Base-by-base conservation (phyloP, 2,113 vertebrate genomes). In the Meriones unguiculatus region DNA sequence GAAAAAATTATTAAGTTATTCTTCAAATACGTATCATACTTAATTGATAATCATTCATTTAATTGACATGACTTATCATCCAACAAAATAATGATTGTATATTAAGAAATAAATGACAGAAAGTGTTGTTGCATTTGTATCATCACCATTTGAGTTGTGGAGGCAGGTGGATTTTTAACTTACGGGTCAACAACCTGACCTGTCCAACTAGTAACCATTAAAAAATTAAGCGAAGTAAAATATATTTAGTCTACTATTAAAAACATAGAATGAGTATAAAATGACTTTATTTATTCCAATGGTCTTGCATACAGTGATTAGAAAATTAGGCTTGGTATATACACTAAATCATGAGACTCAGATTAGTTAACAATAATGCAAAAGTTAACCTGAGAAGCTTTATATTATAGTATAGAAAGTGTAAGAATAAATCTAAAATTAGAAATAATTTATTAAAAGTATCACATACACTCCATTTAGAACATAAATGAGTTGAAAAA, bases 401-500 rank as follows among this genome's bases (percentile, higher is more conserved):
- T n/a, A 65, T 77, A 89, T 97, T 72, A 78, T 65, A 12, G 4
- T 46, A 73, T 85, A 91, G 41, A 7, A 91, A 81, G 54, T 72
- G 4, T 86, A 86, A 93, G 20, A 81, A 91, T 59, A 30, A 87
- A 38, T 14, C 30, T 76, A 30, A 77, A 87, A 82, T 12, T 15
- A 95, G 7, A 90, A 87, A 90, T 72, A 1, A 72, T 54, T 92
- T 80, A 87, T 25, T 88, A 41, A 84, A 41, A 17, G 24, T 18
- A 77, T 67, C 2, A 20, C 2, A 59, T 78, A 35, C 20, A 2
- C 5, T 67, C 2, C 84, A 38, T 94, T 90, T 52, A 90, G 28
- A 95, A 84, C 73, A 9, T 8, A 84, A 64, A 17, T 64, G 73
- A 92, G 3, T 92, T 62, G 10, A 95, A 89, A 89, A 94, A 13